Evolutionary conservation across 92 coral and sea anemone species (phyloP).

Genomic region (Montipora capitata): DNA sequence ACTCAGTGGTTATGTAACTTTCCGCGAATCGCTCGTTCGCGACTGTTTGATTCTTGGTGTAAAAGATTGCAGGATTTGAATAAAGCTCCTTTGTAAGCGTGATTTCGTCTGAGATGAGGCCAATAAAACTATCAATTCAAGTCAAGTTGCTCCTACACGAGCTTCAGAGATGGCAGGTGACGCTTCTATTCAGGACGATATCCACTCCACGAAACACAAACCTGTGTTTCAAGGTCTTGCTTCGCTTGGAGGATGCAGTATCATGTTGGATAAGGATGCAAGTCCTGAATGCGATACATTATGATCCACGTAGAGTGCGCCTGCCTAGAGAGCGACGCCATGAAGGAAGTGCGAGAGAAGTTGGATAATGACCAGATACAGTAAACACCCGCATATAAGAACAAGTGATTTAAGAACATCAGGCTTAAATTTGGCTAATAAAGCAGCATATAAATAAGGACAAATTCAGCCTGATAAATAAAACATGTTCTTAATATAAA

Average conservation of each 20-base stretch:
- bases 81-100: conserved; percentile 55
- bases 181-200: conserved; percentile 19
- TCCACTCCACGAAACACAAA: neutral
- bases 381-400: no score
- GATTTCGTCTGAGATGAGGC: conserved; percentile 51
- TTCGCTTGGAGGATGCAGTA: conserved; percentile 20
- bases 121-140: conserved; percentile 44
- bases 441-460: no score
- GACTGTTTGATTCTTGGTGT: conserved; percentile 44
- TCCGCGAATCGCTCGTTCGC: conserved; percentile 45
- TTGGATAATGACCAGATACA: conserved; percentile 6
- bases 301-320: neutral
- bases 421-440: no score
- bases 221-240: conserved; percentile 15
- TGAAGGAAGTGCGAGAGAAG: neutral
- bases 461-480: no score
- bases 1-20: conserved; percentile 41
- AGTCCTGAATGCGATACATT: neutral
- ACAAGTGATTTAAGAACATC: no score
- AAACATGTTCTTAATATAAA: no score
- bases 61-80: conserved; percentile 53
- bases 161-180: conserved; percentile 7
- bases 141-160: conserved; percentile 41
- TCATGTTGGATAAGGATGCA: neutral
- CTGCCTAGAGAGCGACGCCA: neutral